Evolutionary conservation across 2,797 vertebrate species (phyloP).

Genomic region (Syndactyla subalaris): DNA sequence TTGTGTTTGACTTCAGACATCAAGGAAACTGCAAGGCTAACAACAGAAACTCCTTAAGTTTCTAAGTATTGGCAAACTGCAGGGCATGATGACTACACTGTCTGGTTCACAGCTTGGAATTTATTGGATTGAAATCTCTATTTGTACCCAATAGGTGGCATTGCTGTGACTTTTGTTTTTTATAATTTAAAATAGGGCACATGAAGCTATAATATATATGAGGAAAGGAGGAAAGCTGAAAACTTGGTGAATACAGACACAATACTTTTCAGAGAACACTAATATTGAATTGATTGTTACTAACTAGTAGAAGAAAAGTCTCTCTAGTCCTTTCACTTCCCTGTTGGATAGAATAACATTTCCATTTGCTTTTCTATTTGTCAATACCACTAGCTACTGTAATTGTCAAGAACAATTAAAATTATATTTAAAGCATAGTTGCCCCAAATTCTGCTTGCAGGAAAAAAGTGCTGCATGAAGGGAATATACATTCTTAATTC

Average conservation of each 20-base stretch:
- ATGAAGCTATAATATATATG: neutral
- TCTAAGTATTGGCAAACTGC: neutral
- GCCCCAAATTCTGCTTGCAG: neutral
- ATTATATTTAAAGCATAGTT: neutral
- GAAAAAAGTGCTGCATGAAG: neutral
- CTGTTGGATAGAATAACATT: neutral
- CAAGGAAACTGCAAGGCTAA: neutral
- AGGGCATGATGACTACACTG: rapidly evolving
- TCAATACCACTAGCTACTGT: neutral
- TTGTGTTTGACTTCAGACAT: neutral
- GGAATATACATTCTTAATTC: neutral
- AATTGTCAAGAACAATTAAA: neutral
- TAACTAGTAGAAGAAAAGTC: neutral
- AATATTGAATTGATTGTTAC: neutral
- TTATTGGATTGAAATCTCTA: neutral
- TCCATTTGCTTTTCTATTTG: neutral
- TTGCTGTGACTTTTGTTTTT: neutral
- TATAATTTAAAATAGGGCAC: neutral
- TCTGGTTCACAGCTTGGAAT: neutral
- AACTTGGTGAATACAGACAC: neutral
- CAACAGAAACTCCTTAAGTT: neutral
- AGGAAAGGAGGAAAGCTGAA: neutral
- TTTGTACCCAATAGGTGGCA: neutral
- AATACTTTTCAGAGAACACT: neutral
- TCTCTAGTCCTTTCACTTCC: neutral